Evolutionary conservation across 1,140 invertebrate genomes (phyloP).

Genomic region (Formica exsecta): DNA sequence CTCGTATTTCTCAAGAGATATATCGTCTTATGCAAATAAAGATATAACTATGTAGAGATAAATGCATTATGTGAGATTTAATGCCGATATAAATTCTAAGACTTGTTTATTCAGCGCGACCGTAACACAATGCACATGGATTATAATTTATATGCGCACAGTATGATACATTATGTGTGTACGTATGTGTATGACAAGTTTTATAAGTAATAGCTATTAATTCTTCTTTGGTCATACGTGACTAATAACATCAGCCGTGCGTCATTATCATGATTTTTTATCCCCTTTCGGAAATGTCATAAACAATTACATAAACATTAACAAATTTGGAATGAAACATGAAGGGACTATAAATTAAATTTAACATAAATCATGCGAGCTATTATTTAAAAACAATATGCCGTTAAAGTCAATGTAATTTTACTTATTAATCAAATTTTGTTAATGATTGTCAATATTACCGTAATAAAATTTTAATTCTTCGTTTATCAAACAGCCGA

Average conservation of each 20-base stretch:
- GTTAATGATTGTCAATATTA: neutral
- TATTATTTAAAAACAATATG: neutral
- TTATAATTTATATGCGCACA: constrained; percentile 45
- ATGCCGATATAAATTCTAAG: constrained; percentile 71
- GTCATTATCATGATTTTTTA: constrained; percentile 23
- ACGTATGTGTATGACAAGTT: neutral
- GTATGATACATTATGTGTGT: neutral
- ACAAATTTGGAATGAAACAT: neutral
- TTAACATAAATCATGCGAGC: neutral
- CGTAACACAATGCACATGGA: constrained; percentile 60
- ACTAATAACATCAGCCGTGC: neutral
- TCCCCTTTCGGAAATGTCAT: neutral
- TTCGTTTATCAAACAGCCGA: neutral
- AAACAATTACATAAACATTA: neutral
- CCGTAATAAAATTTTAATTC: neutral
- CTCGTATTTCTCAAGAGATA: constrained; percentile 26
- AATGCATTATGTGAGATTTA: constrained; percentile 64
- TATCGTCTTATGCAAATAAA: constrained; percentile 59
- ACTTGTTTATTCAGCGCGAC: constrained; percentile 67
- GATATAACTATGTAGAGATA: constrained; percentile 27
- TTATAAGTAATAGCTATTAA: constrained; percentile 65
- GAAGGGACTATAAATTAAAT: neutral
- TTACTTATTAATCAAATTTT: constrained; percentile 5
- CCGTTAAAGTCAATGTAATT: neutral
- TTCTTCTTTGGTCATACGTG: constrained; percentile 51